Conservation (phyloP, 2,888 invertebrate species). For the Nomada ferruginata region DNA sequence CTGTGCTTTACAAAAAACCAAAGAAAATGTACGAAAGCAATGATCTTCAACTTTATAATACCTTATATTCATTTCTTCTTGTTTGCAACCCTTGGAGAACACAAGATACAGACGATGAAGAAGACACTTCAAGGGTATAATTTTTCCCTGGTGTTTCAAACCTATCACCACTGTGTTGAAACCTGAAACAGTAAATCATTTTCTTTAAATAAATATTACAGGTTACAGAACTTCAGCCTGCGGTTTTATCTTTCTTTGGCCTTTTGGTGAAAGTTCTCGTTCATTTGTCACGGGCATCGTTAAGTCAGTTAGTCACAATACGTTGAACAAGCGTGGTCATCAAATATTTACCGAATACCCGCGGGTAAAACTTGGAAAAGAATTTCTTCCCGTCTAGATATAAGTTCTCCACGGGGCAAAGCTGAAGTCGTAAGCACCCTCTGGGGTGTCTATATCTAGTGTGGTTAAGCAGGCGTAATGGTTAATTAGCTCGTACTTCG, state of each 20-base stretch:
- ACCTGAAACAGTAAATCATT: too few relatives aligned
- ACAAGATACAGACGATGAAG: too few relatives aligned
- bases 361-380: conserved; percentile 11
- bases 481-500: conserved; percentile 53
- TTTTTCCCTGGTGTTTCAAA: too few relatives aligned
- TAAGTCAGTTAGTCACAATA: neutral
- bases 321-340: neutral
- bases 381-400: conserved; percentile 31
- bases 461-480: conserved; percentile 54
- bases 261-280: neutral
- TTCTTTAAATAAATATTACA: too few relatives aligned
- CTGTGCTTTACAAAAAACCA: too few relatives aligned
- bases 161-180: too few relatives aligned
- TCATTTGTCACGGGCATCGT: conserved; percentile 4
- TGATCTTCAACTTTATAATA: too few relatives aligned
- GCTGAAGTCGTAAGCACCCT: conserved; percentile 22
- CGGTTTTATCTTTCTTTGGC: neutral
- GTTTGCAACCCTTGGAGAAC: too few relatives aligned
- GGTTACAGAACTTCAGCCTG: neutral
- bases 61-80: too few relatives aligned
- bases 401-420: conserved; percentile 31
- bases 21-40: too few relatives aligned
- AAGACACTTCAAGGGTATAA: too few relatives aligned
- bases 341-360: conserved; percentile 44
- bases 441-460: conserved; percentile 42